phyloP scores from a whole-genome alignment of 92 coral and sea anemone genomes.

The Umimayanthus kanabou region DNA sequence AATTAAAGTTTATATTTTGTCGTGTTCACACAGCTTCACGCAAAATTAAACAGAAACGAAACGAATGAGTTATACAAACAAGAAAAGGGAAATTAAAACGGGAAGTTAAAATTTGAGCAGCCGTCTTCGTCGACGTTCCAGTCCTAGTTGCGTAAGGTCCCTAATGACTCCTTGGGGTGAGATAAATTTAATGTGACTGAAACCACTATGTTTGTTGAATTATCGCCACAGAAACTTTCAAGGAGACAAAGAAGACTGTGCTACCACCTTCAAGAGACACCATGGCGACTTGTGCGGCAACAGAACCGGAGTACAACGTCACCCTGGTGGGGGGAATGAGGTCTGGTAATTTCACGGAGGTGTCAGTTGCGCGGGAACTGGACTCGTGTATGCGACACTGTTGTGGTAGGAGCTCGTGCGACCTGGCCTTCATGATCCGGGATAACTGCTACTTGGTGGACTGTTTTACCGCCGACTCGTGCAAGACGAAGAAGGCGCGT shows the following conservation, averaged over 20 bases:
- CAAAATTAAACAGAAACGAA: no score
- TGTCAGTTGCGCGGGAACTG: conserved; percentile 62
- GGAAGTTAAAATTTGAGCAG: no score
- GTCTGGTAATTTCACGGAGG: conserved; percentile 89
- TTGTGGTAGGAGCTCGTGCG: conserved; percentile 76
- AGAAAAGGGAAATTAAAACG: no score
- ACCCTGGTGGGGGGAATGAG: conserved; percentile 81
- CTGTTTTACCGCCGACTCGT: conserved; percentile 64
- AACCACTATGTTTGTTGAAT: not conserved
- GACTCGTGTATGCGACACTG: conserved; percentile 91
- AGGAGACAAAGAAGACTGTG: conserved; percentile 65
- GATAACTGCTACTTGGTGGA: conserved; percentile 88
- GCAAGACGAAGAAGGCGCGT: conserved; percentile 83
- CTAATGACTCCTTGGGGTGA: no score
- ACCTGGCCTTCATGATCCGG: conserved; percentile 96
- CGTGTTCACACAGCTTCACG: no score
- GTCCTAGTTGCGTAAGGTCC: no score
- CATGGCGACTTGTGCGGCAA: conserved; percentile 70
- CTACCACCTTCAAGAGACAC: conserved; percentile 44
- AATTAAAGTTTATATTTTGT: no score
- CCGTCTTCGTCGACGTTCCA: no score
- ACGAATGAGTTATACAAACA: no score
- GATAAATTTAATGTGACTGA: not conserved
- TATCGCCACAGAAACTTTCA: conserved; percentile 35
- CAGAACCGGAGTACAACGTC: conserved; percentile 78